phyloP scores from a whole-genome alignment of 2,888 invertebrate species.

The Netelia virgata region DNA sequence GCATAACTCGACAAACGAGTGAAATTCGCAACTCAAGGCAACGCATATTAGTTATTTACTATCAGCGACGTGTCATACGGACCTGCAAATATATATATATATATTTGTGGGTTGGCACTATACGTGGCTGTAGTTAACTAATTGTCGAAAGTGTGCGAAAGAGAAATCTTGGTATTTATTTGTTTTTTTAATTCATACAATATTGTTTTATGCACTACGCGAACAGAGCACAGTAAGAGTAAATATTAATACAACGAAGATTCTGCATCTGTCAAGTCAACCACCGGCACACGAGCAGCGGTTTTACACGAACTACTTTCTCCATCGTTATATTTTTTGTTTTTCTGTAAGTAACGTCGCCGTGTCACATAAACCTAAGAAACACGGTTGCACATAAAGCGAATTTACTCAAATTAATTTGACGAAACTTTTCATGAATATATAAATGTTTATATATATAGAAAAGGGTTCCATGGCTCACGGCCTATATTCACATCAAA shows the following conservation, averaged over 20 bases:
- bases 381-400: neutral
- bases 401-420: neutral
- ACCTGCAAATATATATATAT: neutral
- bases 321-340: conserved; percentile 35
- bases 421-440: neutral
- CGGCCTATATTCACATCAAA: neutral
- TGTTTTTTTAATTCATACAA: neutral
- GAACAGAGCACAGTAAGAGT: neutral
- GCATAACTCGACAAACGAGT: conserved; percentile 49
- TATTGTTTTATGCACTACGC: neutral
- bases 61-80: conserved; percentile 4
- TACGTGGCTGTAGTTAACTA: neutral
- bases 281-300: conserved; percentile 34
- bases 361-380: neutral
- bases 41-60: neutral
- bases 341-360: conserved; percentile 1
- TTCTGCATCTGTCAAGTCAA: conserved; percentile 22
- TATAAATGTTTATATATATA: neutral
- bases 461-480: neutral
- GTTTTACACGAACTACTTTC: conserved; percentile 45
- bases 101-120: neutral
- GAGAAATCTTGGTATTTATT: conserved; percentile 3
- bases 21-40: conserved; percentile 58
- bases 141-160: conserved; percentile 1
- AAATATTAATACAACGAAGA: conserved; percentile 23